A percentile compares a stretch with the other conserved stretches of the same genome.
phyloP scores from a whole-genome alignment of 2,888 invertebrate genomes.

The Acrobasis consociella region DNA sequence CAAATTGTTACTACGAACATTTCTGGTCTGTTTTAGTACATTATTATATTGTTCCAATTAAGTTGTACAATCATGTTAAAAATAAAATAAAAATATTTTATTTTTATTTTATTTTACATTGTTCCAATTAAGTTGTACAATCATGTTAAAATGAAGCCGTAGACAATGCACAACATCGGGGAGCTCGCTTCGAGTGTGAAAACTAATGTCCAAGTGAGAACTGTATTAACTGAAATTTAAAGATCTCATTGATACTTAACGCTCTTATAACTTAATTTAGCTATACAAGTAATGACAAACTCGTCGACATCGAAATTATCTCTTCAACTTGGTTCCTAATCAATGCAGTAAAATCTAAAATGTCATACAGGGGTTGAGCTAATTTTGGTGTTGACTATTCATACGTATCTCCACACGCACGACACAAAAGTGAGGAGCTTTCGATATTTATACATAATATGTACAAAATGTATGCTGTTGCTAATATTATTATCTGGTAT shows the following conservation, averaged over 20 bases:
- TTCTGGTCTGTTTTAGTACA: too few species aligned
- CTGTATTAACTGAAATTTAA: slow-evolving; percentile 29
- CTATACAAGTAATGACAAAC: slow-evolving; percentile 22
- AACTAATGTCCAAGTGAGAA: not conserved
- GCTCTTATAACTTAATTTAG: slow-evolving; percentile 34
- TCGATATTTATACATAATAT: slow-evolving; percentile 6
- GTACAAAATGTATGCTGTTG: slow-evolving; percentile 8
- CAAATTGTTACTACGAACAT: too few species aligned
- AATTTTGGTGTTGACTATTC: not conserved
- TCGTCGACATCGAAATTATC: not conserved
- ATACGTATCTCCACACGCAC: not conserved
- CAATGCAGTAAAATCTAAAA: not conserved
- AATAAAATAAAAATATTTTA: too few species aligned
- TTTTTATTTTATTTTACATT: too few species aligned
- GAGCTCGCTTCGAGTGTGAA: not conserved
- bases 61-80: too few species aligned
- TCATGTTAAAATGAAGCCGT: too few species aligned
- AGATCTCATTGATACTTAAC: slow-evolving; percentile 41
- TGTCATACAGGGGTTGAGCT: not conserved
- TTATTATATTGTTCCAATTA: too few species aligned
- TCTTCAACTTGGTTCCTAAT: not conserved
- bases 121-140: too few species aligned
- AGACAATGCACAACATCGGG: not conserved
- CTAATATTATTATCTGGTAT: not conserved
- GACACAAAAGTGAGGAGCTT: slow-evolving; percentile 12